Conservation (phyloP, 2,888 invertebrate genomes). For the Invenusta paracnida region DNA sequence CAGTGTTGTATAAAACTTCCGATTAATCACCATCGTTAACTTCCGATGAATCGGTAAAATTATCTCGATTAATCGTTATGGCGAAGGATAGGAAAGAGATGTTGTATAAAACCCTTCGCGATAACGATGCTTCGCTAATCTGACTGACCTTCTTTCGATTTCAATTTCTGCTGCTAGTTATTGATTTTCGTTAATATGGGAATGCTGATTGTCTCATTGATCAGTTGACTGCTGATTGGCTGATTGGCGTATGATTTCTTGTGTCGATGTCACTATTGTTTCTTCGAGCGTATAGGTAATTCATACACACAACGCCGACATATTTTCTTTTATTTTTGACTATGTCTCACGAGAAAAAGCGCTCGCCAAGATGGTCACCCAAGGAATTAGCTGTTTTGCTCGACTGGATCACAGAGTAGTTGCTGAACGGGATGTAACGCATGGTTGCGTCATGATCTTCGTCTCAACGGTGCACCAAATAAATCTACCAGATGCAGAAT, state of each 20-base stretch:
- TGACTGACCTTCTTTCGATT: neutral
- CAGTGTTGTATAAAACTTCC: neutral
- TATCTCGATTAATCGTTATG: neutral
- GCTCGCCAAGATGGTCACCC: slow-evolving; percentile 24
- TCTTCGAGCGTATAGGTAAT: neutral
- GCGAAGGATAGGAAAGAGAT: neutral
- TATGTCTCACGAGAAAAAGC: neutral
- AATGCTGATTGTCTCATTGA: neutral
- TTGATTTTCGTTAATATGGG: neutral
- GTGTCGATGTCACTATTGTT: neutral
- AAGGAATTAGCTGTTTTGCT: slow-evolving; percentile 24
- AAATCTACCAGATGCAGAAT: slow-evolving; percentile 31
- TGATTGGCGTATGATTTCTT: neutral
- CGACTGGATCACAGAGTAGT: neutral
- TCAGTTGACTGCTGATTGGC: too few relatives aligned
- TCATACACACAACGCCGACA: neutral
- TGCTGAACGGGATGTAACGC: slow-evolving; percentile 14
- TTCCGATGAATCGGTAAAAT: neutral
- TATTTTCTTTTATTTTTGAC: neutral
- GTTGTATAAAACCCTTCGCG: neutral
- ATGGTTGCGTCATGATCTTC: slow-evolving; percentile 5
- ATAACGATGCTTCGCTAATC: neutral
- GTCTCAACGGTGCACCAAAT: neutral
- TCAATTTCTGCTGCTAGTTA: neutral
- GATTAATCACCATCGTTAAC: neutral